Evolutionary conservation across 2,113 vertebrate species (phyloP), one percentile per base, ranked within the genome.

Genomic region (Semnornis frantzii): DNA sequence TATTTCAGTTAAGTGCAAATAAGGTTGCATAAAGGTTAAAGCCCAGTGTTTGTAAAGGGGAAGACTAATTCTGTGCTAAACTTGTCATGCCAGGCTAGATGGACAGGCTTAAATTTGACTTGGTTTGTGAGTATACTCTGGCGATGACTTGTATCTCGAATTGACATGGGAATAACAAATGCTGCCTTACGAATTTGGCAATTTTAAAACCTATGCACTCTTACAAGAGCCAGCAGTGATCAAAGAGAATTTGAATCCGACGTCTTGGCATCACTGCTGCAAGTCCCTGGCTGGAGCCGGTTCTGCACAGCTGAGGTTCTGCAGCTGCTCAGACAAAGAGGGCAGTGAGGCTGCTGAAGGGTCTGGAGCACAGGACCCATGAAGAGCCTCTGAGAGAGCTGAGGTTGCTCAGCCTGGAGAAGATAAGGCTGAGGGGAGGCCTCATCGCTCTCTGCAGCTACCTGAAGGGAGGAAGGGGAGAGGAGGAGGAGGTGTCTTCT

Each of bases 61-160:
- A 44, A 5, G 7, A 50, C 4, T 5, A 48, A 2, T 34, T 48
- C 27, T 42, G 15, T 15, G 12, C 28, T 30, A 80, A 70, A 24
- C 27, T 37, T 39, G 23, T 57, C 42, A 31, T 20, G 48, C 10
- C 4, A 13, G 23, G 12, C 19, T 42, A 39, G 24, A 17, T 20
- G 44, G 46, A 11, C 7, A 18, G 13, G 23, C 19, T 52, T 8
- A 2, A 2, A 2, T 30, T 0, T 2, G 3, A 12, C n/a, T 8
- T 18, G 14, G 15, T 55, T 33, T 11, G 6, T 4, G 42, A 78
- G 44, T n/a, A 17, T 24, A 11, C 18, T 31, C 27, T 30, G 74
- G 6, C 11, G 5, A 17, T 0, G 0, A 50, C 48, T 3, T 0
- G 2, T 9, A 5, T 8, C 57, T 50, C 33, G 2, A 8, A 10